phyloP scores from a whole-genome alignment of 2,888 invertebrate species.

The Parasteatoda lunata region DNA sequence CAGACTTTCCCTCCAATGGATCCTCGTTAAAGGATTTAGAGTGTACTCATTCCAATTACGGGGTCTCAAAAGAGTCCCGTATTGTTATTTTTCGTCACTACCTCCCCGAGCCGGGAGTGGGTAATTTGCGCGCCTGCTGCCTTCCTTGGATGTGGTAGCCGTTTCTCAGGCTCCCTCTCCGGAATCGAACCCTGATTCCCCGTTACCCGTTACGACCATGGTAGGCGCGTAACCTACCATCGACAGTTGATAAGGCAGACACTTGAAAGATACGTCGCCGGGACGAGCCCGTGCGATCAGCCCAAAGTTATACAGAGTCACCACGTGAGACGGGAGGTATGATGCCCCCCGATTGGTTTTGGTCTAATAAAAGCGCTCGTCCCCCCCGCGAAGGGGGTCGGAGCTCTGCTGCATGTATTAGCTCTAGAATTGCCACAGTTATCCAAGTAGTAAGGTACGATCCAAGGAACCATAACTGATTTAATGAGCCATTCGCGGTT shows the following conservation, averaged over 20 bases:
- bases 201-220: constrained; percentile 83
- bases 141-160: constrained; percentile 83
- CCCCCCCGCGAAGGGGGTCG: too few relatives aligned
- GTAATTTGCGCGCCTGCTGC: too few relatives aligned
- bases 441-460: constrained; percentile 76
- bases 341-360: too few relatives aligned
- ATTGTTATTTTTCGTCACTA: too few relatives aligned
- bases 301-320: constrained; percentile 64
- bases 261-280: constrained; percentile 72
- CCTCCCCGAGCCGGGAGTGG: too few relatives aligned
- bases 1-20: too few relatives aligned
- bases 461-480: constrained; percentile 42
- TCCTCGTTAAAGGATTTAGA: too few relatives aligned
- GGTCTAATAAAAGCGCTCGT: too few relatives aligned
- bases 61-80: too few relatives aligned
- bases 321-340: too few relatives aligned
- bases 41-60: too few relatives aligned
- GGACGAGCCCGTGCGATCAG: constrained; percentile 54
- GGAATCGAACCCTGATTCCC: constrained; percentile 84
- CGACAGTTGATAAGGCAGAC: constrained; percentile 75
- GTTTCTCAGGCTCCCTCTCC: constrained; percentile 83
- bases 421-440: constrained; percentile 82
- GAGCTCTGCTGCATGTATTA: constrained; percentile 79
- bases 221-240: constrained; percentile 81
- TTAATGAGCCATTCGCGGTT: too few relatives aligned